Base-by-base conservation (phyloP, 2,797 vertebrate genomes). In the Sebastes wilsoni region DNA sequence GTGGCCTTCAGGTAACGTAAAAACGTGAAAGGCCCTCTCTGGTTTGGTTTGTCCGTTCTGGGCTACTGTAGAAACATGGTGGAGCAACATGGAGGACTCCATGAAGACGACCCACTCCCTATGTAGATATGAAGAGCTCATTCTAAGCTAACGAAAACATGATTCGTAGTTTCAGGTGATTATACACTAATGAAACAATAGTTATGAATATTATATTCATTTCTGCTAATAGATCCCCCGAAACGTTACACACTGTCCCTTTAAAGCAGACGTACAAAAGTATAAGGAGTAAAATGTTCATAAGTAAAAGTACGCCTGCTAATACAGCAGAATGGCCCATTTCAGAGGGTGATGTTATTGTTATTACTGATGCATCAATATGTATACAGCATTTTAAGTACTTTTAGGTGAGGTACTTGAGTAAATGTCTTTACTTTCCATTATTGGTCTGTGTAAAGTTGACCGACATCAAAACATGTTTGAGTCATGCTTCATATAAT, bases 391-490 rank as follows among this genome's bases (percentile, higher is more conserved):
- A 42, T 64, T 18, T 18, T 62, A 52, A 1, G 27, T 54, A 38
- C 36, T 38, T 38, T 30, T 18, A 18, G 59, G n/a, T 8, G 3
- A 20, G 55, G 16, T 38, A 73, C 25, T 36, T 61, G 13, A 46
- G 30, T 52, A 60, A 70, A 12, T 18, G 10, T 60, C 10, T 3
- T 14, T 72, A 58, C 36, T 20, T 56, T 23, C 30, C 5, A 54
- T 11, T 7, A 9, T 46, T 62, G 9, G n/a, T n/a, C 16, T 69
- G 28, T 36, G 4, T 65, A 22, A 65, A 58, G 18, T 4, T 25
- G 18, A 11, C 5, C 5, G 49, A 25, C 71, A 52, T 36, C 18
- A 36, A 72, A 72, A 65, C 36, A 71, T 27, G 73, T 83, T 85
- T 66, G 16, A 46, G 42, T 46, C 42, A 8, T 4, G 42, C 42